These are phyloP conservation scores for Hermaeophaga mercurialis DNA, from an alignment of 2,888 invertebrate genomes.

Conservation along the genomic window DNA sequence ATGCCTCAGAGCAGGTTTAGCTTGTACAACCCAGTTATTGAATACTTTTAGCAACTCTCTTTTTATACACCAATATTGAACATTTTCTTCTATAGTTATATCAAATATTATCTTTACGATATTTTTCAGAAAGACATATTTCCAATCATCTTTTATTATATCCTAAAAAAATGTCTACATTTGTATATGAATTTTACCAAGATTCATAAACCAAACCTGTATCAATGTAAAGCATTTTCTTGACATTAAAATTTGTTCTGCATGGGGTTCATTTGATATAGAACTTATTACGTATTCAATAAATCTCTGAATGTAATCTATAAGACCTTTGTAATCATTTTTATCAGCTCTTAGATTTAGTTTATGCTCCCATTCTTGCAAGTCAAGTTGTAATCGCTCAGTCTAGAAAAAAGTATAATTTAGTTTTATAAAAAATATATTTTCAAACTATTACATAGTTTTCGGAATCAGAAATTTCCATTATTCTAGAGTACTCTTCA, in stretches of 20 bases:
- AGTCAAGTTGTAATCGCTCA: neutral
- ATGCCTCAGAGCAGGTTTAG: constrained; percentile 9
- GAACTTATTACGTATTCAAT: no score
- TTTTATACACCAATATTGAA: constrained; percentile 29
- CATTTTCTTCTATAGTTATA: constrained; percentile 26
- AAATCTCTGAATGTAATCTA: no score
- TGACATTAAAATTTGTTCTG: no score
- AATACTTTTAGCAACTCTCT: constrained; percentile 29
- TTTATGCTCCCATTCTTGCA: neutral
- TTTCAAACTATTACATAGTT: no score
- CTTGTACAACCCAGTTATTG: constrained; percentile 11
- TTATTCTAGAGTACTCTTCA: no score
- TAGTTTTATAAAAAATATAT: no score
- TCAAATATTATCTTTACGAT: constrained; percentile 27
- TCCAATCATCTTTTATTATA: constrained; percentile 13
- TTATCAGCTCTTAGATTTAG: neutral
- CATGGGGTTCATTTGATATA: no score
- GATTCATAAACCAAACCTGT: no score
- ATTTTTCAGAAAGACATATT: constrained; percentile 17
- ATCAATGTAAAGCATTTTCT: neutral
- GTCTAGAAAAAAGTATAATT: no score
- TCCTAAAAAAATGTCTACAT: constrained; percentile 16
- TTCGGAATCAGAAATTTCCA: no score
- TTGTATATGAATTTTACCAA: no score
- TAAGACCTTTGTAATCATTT: no score